These are phyloP conservation scores for Pachyuromys duprasi DNA, from an alignment of 2,797 vertebrate species.

Conservation along the genomic window DNA sequence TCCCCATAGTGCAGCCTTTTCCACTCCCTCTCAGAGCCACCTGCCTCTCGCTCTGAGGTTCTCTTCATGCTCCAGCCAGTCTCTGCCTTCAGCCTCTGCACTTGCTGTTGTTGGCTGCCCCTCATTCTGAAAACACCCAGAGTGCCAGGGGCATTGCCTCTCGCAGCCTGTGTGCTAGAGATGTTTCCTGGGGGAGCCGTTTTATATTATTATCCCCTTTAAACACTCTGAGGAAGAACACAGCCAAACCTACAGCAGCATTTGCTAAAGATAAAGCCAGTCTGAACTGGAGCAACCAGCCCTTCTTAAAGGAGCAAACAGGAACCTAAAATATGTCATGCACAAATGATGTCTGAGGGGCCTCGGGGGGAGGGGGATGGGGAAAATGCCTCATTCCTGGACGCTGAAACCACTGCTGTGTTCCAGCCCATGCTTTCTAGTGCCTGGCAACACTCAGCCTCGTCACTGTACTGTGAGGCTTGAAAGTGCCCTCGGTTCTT, in stretches of 20 bases:
- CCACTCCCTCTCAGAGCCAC: background rate
- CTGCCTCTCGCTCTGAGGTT: constrained; percentile 60
- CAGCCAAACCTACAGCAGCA: background rate
- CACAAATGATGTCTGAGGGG: constrained; percentile 46
- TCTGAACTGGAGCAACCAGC: constrained; percentile 23
- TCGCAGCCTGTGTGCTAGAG: background rate
- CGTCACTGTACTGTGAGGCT: constrained; percentile 7
- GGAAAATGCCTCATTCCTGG: constrained; percentile 3
- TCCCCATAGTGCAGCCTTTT: background rate
- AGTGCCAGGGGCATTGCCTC: background rate
- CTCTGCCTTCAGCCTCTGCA: constrained; percentile 47
- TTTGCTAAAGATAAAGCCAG: constrained; percentile 50
- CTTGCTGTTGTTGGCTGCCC: constrained; percentile 45
- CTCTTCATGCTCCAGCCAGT: background rate
- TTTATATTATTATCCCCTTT: constrained; percentile 60
- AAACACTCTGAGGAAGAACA: constrained; percentile 48
- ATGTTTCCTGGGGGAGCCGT: constrained; percentile 51
- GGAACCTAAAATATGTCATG: background rate
- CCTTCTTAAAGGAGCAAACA: constrained; percentile 55
- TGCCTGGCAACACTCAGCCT: constrained; percentile 48
- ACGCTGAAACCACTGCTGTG: constrained; percentile 46
- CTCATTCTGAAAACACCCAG: constrained; percentile 62
- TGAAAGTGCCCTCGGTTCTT: constrained; percentile 5
- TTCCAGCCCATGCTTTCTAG: constrained; percentile 53
- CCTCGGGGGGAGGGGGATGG: constrained; percentile 16